Percentiles rank a stretch among this genome's conserved stretches.
Evolutionary conservation across 2,113 vertebrate genomes (phyloP).

Genomic region (Indri indri): DNA sequence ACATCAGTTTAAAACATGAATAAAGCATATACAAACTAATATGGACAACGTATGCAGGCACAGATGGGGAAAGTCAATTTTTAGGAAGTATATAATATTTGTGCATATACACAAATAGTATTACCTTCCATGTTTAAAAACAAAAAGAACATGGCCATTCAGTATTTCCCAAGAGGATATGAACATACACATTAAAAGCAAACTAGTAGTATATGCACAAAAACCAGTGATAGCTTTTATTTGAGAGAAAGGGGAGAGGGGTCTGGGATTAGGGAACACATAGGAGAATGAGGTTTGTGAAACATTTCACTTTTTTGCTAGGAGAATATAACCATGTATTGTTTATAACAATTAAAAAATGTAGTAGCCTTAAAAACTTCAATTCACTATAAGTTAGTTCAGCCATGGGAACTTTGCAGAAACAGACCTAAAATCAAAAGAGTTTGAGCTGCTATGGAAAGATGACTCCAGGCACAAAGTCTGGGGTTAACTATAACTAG

Average conservation of each 20-base stretch:
- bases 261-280: background rate
- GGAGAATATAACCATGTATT: background rate
- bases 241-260: background rate
- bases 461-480: background rate
- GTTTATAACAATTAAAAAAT: background rate
- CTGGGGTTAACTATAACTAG: background rate
- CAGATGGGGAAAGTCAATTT: background rate
- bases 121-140: background rate
- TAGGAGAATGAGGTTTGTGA: background rate
- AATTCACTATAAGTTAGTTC: background rate
- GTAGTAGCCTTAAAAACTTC: background rate
- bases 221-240: background rate
- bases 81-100: background rate
- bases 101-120: background rate
- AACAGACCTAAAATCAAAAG: background rate
- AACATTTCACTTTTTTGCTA: background rate
- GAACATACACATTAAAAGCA: background rate
- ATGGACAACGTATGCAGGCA: background rate
- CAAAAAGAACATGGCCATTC: background rate
- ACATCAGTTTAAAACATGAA: background rate
- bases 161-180: background rate
- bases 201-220: background rate
- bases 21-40: background rate
- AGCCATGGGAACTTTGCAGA: background rate
- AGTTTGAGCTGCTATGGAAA: background rate